Base-by-base conservation (phyloP, 1,140 invertebrate genomes). In the Pissodes strobi region DNA sequence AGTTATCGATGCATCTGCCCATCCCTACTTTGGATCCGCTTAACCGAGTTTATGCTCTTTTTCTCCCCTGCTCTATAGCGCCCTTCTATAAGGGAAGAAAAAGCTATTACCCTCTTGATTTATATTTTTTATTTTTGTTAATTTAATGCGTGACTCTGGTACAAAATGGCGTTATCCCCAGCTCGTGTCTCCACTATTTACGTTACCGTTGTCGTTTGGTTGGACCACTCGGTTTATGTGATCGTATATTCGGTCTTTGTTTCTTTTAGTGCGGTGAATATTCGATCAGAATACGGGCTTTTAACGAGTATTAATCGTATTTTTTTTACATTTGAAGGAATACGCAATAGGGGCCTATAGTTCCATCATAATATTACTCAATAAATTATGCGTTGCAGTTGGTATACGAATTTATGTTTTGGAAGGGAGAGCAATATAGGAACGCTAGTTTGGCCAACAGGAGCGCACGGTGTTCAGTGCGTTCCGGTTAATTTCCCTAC, bases 71-170 rank as follows among this genome's bases (percentile, higher is more conserved):
- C 39, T 18, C 18, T 37, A 45, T 38, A 49, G 21, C 39, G 48
- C 53, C 61, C 66, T 52, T 59, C 55, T 63, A 63, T 66, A 58
- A 55, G 69, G 67, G 64, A 51, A 60, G 43, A 58, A 62, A 66
- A 63, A 60, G 59, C 62, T 55, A 51, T 58, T 67, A 69, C 69
- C 68, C 69, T 71, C 67, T 67, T 71, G 69, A 71, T 71, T 71
- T 71, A 71, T 71, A 69, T 67, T 68, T 71, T 71, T 71, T 71
- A 69, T 71, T 68, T 71, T 69, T 71, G 69, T 71, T 71, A 71
- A 71, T 71, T 71, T 64, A 71, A 69, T 61, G 67, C 69, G 69
- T 71, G 69, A 71, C 68, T 66, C 46, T 53, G 59, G 61, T 70
- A 45, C 52, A 46, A 69, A 70, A 66, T 46, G 60, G 27, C 43